Base-by-base conservation (phyloP, 1,140 invertebrate genomes). In the Drosophila elegans region DNA sequence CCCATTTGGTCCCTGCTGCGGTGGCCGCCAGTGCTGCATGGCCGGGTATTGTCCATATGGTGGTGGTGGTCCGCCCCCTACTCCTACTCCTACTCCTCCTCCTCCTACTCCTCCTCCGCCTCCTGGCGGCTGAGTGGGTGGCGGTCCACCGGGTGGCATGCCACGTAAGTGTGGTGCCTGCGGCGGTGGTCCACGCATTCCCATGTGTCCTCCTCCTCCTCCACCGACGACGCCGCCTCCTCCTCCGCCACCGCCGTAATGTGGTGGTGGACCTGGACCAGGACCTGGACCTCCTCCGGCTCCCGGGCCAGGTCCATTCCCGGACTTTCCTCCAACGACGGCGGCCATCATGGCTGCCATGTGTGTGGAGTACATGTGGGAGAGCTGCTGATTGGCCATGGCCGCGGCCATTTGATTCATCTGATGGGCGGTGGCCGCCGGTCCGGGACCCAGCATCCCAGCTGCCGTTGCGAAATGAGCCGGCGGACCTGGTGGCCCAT, bases 381-480 rank as follows among this genome's bases (percentile, higher is more conserved):
- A 81, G 67, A 62, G 74, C 69, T 73, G 84, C 56, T 68, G 83
- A 48, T 84, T 79, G 42, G 81, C 83, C 78, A 83, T 85, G n/a
- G 78, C 86, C 2, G 80, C 81, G 3, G 88, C 84, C 76, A 90
- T 88, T 36, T 88, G 84, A 45, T 84, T 88, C 84, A 88, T 88
- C 60, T 88, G 64, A 72, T 90, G 76, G 16, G 84, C 74, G 36
- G 75, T 60, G 7, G 61, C 78, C 49, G 59, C 76, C 2, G 91
- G 84, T 0, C 80, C 88, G 1, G 84, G 76, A 32, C 89, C 91
- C 21, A 83, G 57, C 61, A 89, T 89, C 0, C 77, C 80, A 0
- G 80, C 86, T 3, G 75, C 56, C 2, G 57, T 57, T 7, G 64
- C 79, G 56, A 78, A 88, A 42, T 84, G 80, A 13, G 67, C 42